Conservation (phyloP, 2,888 invertebrate genomes). For the Druceiella hillmani region DNA sequence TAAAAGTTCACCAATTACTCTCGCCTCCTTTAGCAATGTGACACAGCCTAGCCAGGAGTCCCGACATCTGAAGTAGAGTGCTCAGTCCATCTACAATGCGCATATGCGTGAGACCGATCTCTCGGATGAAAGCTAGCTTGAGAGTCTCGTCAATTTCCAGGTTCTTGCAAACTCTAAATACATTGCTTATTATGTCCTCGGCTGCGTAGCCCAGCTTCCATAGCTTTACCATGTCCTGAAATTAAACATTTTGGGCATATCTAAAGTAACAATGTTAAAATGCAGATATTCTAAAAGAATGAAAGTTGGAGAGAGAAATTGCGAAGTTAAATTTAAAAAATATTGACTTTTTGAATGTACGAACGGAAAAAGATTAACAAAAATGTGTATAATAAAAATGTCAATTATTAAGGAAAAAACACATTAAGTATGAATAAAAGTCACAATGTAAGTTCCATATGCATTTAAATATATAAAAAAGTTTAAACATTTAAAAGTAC, state of each 20-base stretch:
- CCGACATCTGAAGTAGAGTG: conserved; percentile 86
- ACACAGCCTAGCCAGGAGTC: conserved; percentile 80
- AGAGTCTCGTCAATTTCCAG: conserved; percentile 74
- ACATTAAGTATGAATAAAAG: too few species aligned
- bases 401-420: too few species aligned
- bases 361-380: too few species aligned
- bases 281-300: conserved; percentile 8
- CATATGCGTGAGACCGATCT: conserved; percentile 89
- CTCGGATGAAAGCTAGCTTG: conserved; percentile 81
- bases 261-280: neutral
- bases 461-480: too few species aligned
- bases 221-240: conserved; percentile 74
- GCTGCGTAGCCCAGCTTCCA: conserved; percentile 94
- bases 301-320: neutral
- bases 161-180: conserved; percentile 90
- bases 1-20: conserved; percentile 15
- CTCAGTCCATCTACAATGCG: conserved; percentile 84
- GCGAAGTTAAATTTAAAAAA: too few species aligned
- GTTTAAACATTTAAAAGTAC: too few species aligned
- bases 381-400: too few species aligned
- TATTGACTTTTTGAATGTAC: too few species aligned
- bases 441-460: too few species aligned
- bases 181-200: conserved; percentile 93
- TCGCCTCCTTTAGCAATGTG: conserved; percentile 31
- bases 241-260: conserved; percentile 12